Percentiles rank a stretch among this genome's conserved stretches.
Conservation (phyloP, 2,797 vertebrate species). For the Ctenopoma multispine region DNA sequence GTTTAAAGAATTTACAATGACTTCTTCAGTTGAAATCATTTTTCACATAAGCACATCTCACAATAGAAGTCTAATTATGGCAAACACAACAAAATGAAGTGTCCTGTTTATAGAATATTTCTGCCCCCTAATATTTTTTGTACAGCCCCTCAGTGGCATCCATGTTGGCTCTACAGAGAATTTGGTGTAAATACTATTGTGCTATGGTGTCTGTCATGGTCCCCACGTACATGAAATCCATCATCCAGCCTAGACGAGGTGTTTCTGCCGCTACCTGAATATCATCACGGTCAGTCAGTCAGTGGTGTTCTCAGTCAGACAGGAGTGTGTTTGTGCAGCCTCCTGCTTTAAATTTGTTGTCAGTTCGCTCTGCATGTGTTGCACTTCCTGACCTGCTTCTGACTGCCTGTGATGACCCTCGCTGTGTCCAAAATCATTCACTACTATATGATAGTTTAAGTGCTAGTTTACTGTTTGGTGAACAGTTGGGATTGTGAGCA, state of each 20-base stretch:
- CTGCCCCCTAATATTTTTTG: neutral
- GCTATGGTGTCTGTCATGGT: conserved; percentile 19
- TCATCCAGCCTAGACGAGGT: neutral
- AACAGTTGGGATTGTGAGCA: conserved; percentile 1
- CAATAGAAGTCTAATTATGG: too few species aligned
- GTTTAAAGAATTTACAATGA: too few species aligned
- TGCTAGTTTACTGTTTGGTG: neutral
- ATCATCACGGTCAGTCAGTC: conserved; percentile 25
- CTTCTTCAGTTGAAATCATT: too few species aligned
- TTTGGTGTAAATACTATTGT: conserved; percentile 9
- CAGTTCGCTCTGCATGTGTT: conserved; percentile 61
- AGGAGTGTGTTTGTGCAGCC: conserved; percentile 41
- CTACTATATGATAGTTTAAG: neutral
- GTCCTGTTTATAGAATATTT: too few species aligned
- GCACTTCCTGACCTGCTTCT: conserved; percentile 49
- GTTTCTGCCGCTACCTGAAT: conserved; percentile 16
- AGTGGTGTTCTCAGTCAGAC: conserved; percentile 14
- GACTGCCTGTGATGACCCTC: conserved; percentile 36
- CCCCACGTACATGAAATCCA: neutral
- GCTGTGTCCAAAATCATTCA: conserved; percentile 34
- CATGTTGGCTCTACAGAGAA: conserved; percentile 14
- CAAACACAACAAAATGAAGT: too few species aligned
- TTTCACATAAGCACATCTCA: too few species aligned
- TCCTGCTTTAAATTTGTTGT: conserved; percentile 45
- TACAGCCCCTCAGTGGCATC: conserved; percentile 7